These are phyloP conservation scores for Mionectes olivaceus DNA, from an alignment of 2,797 vertebrate genomes.

Conservation along the genomic window DNA sequence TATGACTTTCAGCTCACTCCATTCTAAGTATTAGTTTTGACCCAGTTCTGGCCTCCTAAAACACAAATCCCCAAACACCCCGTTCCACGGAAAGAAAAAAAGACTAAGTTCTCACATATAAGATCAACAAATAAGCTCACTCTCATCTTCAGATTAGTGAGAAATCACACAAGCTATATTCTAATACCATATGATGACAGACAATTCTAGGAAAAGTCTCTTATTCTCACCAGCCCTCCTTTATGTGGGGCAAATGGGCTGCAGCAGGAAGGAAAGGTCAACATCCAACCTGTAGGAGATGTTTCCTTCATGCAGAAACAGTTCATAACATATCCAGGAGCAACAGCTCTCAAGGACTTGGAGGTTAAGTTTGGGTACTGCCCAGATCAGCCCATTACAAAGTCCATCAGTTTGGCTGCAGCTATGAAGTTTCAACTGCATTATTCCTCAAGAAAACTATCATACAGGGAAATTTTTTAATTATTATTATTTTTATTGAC, in stretches of 20 bases:
- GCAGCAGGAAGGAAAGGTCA: background rate
- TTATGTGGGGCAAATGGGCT: background rate
- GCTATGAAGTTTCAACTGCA: background rate
- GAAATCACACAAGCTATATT: background rate
- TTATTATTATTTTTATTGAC: background rate
- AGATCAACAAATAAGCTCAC: background rate
- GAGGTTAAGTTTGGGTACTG: background rate
- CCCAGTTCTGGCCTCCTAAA: background rate
- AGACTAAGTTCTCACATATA: background rate
- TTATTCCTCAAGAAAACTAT: background rate
- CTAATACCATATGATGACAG: background rate
- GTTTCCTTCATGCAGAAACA: background rate
- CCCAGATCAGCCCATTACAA: background rate
- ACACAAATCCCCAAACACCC: background rate
- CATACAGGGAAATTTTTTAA: background rate
- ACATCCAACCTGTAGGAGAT: background rate
- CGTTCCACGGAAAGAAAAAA: background rate
- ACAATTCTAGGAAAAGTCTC: background rate
- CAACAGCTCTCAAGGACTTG: background rate
- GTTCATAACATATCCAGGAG: background rate
- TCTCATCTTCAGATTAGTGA: background rate
- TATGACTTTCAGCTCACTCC: background rate
- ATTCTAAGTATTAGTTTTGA: conserved; percentile 13
- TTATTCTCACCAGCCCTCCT: background rate
- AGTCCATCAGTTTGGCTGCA: background rate